Conservation (phyloP, 2,888 invertebrate species). For the Choristoneura rosaceana region DNA sequence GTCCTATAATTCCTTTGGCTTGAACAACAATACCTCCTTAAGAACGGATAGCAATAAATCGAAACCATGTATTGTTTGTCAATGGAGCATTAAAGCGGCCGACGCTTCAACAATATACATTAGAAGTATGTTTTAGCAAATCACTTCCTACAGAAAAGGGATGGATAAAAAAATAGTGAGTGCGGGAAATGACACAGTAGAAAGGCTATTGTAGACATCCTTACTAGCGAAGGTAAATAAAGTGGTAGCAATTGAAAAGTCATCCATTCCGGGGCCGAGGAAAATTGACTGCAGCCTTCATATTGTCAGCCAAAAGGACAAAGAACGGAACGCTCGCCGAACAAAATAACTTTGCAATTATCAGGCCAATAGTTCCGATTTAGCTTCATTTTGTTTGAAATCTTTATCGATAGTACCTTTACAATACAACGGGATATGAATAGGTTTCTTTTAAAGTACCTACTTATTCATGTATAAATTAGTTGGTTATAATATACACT, state of each 20-base stretch:
- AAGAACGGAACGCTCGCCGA: constrained; percentile 57
- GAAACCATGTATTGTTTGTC: constrained; percentile 75
- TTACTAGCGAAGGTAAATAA: constrained; percentile 70
- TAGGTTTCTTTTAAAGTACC: neutral
- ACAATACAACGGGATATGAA: neutral
- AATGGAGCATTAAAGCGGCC: constrained; percentile 78
- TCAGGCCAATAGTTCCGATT: constrained; percentile 31
- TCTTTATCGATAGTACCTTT: constrained; percentile 4
- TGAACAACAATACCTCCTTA: constrained; percentile 74
- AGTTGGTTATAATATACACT: constrained; percentile 2
- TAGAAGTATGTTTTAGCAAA: constrained; percentile 83
- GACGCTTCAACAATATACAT: constrained; percentile 80
- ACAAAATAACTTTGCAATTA: constrained; percentile 59
- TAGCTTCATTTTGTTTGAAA: neutral
- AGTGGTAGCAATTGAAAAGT: constrained; percentile 81
- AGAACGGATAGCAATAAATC: constrained; percentile 79
- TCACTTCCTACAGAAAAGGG: constrained; percentile 79
- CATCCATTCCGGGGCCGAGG: constrained; percentile 62
- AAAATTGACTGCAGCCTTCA: constrained; percentile 59
- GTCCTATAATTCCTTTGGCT: constrained; percentile 72
- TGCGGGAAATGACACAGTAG: constrained; percentile 80
- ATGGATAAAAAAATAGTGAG: constrained; percentile 76
- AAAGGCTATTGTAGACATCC: constrained; percentile 69
- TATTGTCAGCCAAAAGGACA: constrained; percentile 65
- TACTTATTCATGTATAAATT: neutral